These are phyloP conservation scores for Phengaris arion DNA, from an alignment of 2,888 invertebrate genomes.

Conservation along the genomic window DNA sequence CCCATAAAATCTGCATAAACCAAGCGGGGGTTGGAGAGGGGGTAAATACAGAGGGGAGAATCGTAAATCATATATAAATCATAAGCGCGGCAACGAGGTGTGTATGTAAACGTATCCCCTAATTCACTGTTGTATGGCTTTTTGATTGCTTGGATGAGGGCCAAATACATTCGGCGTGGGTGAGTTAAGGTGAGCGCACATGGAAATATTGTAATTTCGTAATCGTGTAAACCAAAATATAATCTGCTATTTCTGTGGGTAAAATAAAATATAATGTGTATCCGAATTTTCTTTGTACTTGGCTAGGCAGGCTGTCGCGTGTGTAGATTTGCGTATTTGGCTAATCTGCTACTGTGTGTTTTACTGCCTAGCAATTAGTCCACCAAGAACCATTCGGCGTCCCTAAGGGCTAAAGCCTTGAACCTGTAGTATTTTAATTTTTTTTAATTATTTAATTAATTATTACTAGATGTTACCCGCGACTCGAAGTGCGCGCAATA, in stretches of 20 bases:
- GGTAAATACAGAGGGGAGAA: background rate
- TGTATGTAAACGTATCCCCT: conserved; percentile 46
- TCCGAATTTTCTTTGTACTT: background rate
- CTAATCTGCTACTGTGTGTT: too few relatives aligned
- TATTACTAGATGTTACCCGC: too few relatives aligned
- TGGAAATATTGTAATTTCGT: background rate
- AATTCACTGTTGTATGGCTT: conserved; percentile 51
- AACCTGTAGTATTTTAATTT: too few relatives aligned
- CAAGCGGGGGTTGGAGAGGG: background rate
- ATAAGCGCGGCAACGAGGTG: conserved; percentile 35
- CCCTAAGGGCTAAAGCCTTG: too few relatives aligned
- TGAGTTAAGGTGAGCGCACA: conserved; percentile 24
- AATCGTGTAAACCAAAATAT: background rate
- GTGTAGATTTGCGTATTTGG: too few relatives aligned
- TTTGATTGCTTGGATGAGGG: conserved; percentile 64
- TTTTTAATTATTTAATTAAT: too few relatives aligned
- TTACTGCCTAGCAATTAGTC: too few relatives aligned
- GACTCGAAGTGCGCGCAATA: too few relatives aligned
- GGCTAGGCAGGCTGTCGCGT: too few relatives aligned
- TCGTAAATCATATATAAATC: conserved; percentile 26
- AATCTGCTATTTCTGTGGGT: background rate
- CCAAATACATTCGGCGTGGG: conserved; percentile 51
- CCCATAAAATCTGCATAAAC: too few relatives aligned
- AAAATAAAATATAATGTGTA: background rate
- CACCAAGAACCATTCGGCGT: too few relatives aligned